phyloP scores from a whole-genome alignment of 2,113 vertebrate species.

The Zosterops japonicus region DNA sequence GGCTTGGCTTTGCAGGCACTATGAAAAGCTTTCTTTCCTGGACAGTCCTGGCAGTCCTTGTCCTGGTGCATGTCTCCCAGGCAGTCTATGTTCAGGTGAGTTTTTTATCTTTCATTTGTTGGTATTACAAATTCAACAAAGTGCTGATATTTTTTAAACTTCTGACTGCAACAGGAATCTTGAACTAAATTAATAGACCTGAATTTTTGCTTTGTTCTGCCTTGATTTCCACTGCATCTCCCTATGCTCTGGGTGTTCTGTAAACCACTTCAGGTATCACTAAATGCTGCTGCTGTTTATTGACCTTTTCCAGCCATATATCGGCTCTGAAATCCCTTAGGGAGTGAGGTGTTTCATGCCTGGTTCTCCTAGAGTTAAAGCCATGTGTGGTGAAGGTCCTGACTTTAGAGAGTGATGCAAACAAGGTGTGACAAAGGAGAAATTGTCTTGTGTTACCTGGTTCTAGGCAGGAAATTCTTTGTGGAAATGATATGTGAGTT shows the following conservation, averaged over 20 bases:
- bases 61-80: background rate
- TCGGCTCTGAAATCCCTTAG: background rate
- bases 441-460: background rate
- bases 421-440: background rate
- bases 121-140: background rate
- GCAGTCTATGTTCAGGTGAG: slow-evolving; percentile 49
- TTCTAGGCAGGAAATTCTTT: background rate
- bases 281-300: background rate
- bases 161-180: background rate
- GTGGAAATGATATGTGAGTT: background rate
- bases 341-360: background rate
- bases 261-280: background rate
- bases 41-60: background rate
- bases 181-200: background rate
- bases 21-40: slow-evolving; percentile 13
- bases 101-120: background rate
- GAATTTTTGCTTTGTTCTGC: background rate
- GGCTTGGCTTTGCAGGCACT: background rate
- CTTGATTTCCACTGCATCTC: background rate
- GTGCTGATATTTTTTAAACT: background rate
- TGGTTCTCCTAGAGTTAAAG: background rate
- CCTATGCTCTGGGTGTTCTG: background rate
- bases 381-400: background rate
- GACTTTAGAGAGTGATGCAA: background rate
- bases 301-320: background rate